Base-by-base conservation (phyloP, 1,140 invertebrate genomes). In the Drosophila kohkoa region DNA sequence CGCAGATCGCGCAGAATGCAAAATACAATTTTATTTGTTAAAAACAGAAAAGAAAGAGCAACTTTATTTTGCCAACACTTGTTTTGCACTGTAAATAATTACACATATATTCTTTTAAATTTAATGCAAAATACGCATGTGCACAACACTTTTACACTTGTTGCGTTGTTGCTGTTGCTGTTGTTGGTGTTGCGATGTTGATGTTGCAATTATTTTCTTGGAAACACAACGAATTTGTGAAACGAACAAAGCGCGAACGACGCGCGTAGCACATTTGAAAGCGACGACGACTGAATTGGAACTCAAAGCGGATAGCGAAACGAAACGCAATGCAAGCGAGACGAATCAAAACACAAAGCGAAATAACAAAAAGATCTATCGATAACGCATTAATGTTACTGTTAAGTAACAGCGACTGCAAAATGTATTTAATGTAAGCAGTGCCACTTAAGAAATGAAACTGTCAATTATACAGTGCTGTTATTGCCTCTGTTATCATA, bases 1-100 rank as follows among this genome's bases (percentile, higher is more conserved):
- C 83, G 80, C 77, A 66, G 67, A 58, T 87, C 77, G 68, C 55
- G 62, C 65, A 75, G 16, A 77, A 70, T 74, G 72, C 52, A 13
- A 67, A 66, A 55, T 28, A 51, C 20, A 25, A 25, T 25, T 38
- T 10, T 38, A 38, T 38, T 38, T 25, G 20, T 25, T 38, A 8
- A 38, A 38, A 49, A 11, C 43, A 45, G 25, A 38, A 30, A 71
- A 58, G 30, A 32, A 32, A 32, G 32, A 32, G 32, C 32, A 16
- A 38, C 52, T 55, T 38, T 10, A 55, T 10, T 25, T 25, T 38
- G 15, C 13, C 5, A 35, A 38, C 30, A 65, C 68, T 59, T 25
- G 45, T 48, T 64, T 59, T 59, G 55, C 54, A 64, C 60, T 54
- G 10, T 46, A 32, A 46, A 38, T 46, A 49, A 32, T 38, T 38